phyloP scores from a whole-genome alignment of 2,888 invertebrate genomes.

The Thumatha senex region DNA sequence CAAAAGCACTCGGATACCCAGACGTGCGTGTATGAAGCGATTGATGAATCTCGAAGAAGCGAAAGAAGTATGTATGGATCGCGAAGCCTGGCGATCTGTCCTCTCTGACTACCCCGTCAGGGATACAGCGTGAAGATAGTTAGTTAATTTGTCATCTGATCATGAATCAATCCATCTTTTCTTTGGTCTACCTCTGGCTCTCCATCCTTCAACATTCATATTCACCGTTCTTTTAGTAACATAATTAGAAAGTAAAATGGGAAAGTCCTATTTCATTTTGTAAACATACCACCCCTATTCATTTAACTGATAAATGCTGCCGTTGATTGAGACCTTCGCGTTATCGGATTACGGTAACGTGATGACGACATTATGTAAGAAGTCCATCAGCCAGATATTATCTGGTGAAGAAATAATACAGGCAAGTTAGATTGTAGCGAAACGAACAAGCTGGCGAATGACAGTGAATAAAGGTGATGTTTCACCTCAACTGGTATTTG shows the following conservation, averaged over 20 bases:
- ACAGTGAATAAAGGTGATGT: conserved; percentile 4
- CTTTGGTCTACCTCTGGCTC: too few species aligned
- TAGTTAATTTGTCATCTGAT: too few species aligned
- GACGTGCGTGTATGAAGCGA: too few species aligned
- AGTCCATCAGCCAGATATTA: conserved; percentile 42
- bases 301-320: conserved; percentile 63
- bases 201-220: too few species aligned
- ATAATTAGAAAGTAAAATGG: neutral
- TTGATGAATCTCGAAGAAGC: too few species aligned
- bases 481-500: neutral
- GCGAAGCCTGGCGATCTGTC: too few species aligned
- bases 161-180: too few species aligned
- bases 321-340: conserved; percentile 69
- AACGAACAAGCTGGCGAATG: conserved; percentile 16
- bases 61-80: too few species aligned
- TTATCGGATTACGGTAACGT: conserved; percentile 51
- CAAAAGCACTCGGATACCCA: too few species aligned
- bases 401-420: conserved; percentile 44
- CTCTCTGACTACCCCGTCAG: too few species aligned
- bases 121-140: too few species aligned
- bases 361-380: conserved; percentile 57
- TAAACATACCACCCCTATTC: conserved; percentile 26
- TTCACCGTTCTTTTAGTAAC: too few species aligned
- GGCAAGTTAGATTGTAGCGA: conserved; percentile 17
- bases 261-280: conserved; percentile 10